A percentile compares a stretch with the other conserved stretches of the same genome.
These are phyloP conservation scores for Pantelozetes paolii DNA, from an alignment of 2,888 invertebrate genomes.

Conservation along the genomic window DNA sequence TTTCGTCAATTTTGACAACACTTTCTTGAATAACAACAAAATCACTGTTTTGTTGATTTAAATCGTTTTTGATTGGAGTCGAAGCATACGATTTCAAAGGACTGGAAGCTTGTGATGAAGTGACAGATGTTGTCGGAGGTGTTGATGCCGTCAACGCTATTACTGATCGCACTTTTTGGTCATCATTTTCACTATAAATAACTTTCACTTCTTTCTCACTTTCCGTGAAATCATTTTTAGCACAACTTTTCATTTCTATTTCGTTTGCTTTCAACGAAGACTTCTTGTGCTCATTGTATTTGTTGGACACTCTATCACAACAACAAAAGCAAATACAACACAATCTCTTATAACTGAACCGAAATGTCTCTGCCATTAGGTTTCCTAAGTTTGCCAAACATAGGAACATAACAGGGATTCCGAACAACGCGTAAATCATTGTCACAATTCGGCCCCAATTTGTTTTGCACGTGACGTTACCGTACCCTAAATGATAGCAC, in stretches of 20 bases:
- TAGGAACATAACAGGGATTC: conserved; percentile 79
- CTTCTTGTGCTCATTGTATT: conserved; percentile 3
- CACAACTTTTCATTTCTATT: neutral
- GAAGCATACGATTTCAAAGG: neutral
- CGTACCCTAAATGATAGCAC: conserved; percentile 63
- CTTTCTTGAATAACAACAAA: conserved; percentile 13
- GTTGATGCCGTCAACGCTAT: conserved; percentile 1
- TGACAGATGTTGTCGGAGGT: conserved; percentile 20
- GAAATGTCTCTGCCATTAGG: conserved; percentile 70
- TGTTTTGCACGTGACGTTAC: conserved; percentile 76
- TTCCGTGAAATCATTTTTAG: neutral
- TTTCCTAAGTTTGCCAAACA: conserved; percentile 79
- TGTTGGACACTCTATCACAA: neutral
- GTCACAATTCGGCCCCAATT: conserved; percentile 75
- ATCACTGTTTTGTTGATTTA: conserved; percentile 10
- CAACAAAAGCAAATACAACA: conserved; percentile 49
- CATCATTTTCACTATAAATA: conserved; percentile 10
- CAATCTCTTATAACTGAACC: conserved; percentile 62
- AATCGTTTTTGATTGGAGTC: conserved; percentile 16
- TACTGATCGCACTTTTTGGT: neutral
- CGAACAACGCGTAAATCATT: conserved; percentile 78
- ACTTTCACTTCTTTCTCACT: conserved; percentile 8
- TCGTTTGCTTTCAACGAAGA: neutral
- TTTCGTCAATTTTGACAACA: neutral
- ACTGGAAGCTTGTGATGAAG: conserved; percentile 4